Base-by-base conservation (phyloP, 1,140 invertebrate genomes). In the Odontomachus brunneus region DNA sequence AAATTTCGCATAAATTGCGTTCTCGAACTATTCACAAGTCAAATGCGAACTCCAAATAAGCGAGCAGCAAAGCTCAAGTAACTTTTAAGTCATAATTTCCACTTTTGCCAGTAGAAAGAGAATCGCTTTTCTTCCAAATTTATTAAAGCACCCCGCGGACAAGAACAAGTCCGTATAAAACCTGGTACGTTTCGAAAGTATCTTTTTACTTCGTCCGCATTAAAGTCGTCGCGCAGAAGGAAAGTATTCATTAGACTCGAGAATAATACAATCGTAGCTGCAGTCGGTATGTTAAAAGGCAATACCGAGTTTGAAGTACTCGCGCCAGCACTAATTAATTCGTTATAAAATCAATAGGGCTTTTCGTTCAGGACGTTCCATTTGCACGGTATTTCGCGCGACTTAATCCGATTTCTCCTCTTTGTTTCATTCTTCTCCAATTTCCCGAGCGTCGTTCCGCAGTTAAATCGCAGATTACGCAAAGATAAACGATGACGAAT, bases 291-390 rank as follows among this genome's bases (percentile, higher is more conserved):
- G 33, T 69, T 80, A 80, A 80, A 80, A 53, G 24, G 51, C 65
- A 86, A 44, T 62, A 57, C 63, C 17, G 1, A 72, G 38, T 14
- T 24, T 48, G 15, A 19, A 24, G 38, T 29, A 49, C 17, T 48
- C 66, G 48, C 19, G 57, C 71, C 22, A 19, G 38, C 62, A 81
- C 76, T 88, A 88, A 88, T 88, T 88, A 88, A 69, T 83, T 84
- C 83, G 51, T 88, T 88, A 88, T 85, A 51, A 75, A 88, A 88
- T 82, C 86, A 76, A 63, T 63, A 69, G 33, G 63, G 55, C 59
- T 69, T 57, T 72, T 53, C 49, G 73, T 62, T 51, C 44, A 67
- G 15, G 49, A 72, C 29, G 26, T 66, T 74, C 62, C 49, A 78
- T 59, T 67, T 80, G 38, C 59, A 80, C 53, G 63, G 62, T 51